These are phyloP conservation scores for Pteropus alecto DNA, from an alignment of 2,113 vertebrate genomes.

Conservation along the genomic window DNA sequence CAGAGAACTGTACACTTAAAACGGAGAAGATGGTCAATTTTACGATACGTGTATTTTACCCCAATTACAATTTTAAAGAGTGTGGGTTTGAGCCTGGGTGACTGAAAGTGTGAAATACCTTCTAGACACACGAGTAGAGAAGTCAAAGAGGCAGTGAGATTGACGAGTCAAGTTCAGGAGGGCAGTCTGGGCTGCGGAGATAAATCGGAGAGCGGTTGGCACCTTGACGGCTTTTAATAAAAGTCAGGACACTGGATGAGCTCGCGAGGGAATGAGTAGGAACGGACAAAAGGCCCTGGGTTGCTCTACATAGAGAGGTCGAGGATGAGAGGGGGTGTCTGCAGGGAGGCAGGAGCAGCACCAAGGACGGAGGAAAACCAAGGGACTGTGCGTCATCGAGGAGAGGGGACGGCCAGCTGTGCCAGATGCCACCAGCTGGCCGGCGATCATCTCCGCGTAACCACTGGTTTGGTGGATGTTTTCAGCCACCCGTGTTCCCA, in stretches of 20 bases:
- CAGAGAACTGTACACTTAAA: not conserved
- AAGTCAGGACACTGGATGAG: not conserved
- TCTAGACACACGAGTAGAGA: not conserved
- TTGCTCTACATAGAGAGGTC: fast-evolving
- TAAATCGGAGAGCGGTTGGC: not conserved
- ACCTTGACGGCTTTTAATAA: not conserved
- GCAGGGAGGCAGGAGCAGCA: not conserved
- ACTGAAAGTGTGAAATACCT: not conserved
- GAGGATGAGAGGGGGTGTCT: not conserved
- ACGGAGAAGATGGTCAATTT: not conserved
- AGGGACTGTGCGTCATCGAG: fast-evolving
- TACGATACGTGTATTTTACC: not conserved
- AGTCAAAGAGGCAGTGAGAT: not conserved
- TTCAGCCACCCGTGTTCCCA: not conserved
- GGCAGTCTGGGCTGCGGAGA: not conserved
- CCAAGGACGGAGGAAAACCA: not conserved
- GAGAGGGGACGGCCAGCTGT: fast-evolving
- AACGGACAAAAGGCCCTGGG: not conserved
- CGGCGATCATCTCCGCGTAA: not conserved
- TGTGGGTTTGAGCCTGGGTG: not conserved
- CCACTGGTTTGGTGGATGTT: not conserved
- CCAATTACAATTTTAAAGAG: not conserved
- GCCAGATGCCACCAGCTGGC: fast-evolving
- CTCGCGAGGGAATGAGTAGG: fast-evolving
- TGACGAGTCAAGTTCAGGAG: not conserved